phyloP scores from a whole-genome alignment of 2,113 vertebrate genomes.

The Psilopsiagon aymara region DNA sequence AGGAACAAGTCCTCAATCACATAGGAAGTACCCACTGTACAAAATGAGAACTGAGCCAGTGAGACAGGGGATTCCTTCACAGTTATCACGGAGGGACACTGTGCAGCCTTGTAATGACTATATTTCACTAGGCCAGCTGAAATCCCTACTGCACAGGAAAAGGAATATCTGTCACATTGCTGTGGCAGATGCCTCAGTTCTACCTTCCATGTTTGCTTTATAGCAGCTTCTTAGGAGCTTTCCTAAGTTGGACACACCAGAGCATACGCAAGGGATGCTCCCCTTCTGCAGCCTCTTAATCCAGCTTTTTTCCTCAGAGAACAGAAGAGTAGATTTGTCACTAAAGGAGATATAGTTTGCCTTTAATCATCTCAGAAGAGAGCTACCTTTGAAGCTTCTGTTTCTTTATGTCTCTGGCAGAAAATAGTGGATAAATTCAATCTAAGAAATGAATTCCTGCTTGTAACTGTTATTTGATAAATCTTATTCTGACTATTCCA shows the following conservation, averaged over 20 bases:
- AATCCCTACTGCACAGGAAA: background rate
- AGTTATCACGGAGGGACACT: background rate
- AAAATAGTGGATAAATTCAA: constrained; percentile 50
- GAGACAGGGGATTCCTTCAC: background rate
- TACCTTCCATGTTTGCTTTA: background rate
- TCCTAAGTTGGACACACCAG: background rate
- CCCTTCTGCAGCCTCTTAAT: background rate
- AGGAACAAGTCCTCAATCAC: background rate
- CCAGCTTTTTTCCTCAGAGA: background rate
- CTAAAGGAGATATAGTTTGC: background rate
- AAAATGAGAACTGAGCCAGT: background rate
- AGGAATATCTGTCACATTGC: rapidly evolving
- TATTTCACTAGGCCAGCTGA: background rate
- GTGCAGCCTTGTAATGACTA: background rate
- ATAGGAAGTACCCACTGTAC: background rate
- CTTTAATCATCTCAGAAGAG: constrained; percentile 8
- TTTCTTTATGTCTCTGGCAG: constrained; percentile 23
- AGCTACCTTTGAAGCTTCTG: constrained; percentile 42
- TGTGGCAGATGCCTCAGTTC: background rate
- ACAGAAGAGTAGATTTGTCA: constrained; percentile 34
- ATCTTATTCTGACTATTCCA: constrained; percentile 53
- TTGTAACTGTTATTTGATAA: constrained; percentile 58
- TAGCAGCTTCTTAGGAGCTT: background rate
- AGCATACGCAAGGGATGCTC: background rate
- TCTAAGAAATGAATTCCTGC: constrained; percentile 60